Evolutionary conservation across 2,113 vertebrate genomes (phyloP).

Genomic region (Eretmochelys imbricata): DNA sequence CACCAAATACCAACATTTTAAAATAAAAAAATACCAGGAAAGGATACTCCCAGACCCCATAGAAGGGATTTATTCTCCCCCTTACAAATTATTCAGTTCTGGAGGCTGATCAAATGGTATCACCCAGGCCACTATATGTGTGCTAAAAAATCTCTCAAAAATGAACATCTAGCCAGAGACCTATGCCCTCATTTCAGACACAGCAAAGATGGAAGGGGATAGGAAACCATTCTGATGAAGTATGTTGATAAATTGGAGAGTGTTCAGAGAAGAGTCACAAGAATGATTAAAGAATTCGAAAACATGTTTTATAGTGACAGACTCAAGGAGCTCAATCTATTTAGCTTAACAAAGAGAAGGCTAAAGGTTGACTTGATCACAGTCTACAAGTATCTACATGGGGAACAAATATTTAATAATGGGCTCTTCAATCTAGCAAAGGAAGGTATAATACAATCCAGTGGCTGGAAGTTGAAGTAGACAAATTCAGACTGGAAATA

Average conservation of each 20-base stretch:
- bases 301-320: neutral
- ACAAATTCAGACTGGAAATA: neutral
- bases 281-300: neutral
- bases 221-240: neutral
- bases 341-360: neutral
- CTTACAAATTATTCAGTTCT: slow-evolving; percentile 21
- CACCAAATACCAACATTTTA: neutral
- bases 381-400: neutral
- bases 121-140: neutral
- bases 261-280: neutral
- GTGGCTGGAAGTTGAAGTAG: neutral
- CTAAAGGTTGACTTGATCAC: neutral
- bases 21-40: neutral
- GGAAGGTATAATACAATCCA: neutral
- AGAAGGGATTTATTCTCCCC: neutral
- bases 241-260: neutral
- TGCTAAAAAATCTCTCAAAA: neutral
- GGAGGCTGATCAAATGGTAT: slow-evolving; percentile 23
- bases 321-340: neutral
- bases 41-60: slow-evolving; percentile 2
- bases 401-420: neutral
- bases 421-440: neutral
- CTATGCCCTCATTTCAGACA: neutral
- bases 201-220: neutral
- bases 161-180: neutral